Conservation (phyloP, 2,888 invertebrate genomes). For the Zonitis immaculata region DNA sequence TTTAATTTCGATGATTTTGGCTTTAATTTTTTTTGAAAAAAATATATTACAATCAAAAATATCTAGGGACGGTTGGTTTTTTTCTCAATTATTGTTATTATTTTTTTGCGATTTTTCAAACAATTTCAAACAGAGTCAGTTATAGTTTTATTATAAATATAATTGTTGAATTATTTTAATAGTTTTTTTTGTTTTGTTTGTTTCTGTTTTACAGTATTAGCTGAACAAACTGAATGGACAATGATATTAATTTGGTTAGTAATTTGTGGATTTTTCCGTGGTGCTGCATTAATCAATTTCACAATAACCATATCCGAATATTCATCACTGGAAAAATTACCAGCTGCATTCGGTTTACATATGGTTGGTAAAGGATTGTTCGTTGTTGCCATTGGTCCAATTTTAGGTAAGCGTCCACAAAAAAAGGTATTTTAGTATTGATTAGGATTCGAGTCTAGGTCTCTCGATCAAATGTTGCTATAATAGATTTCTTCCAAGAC, state of each 20-base stretch:
- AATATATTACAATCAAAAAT: too few relatives aligned
- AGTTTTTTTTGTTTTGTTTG: neutral
- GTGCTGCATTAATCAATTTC: slow-evolving; percentile 72
- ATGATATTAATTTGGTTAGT: slow-evolving; percentile 66
- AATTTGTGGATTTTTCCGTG: slow-evolving; percentile 73
- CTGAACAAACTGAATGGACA: slow-evolving; percentile 67
- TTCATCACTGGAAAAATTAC: slow-evolving; percentile 64
- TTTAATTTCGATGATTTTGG: too few relatives aligned
- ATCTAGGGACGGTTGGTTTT: too few relatives aligned
- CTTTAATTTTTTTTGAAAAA: slow-evolving; percentile 23
- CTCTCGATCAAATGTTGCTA: too few relatives aligned
- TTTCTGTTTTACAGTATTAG: slow-evolving; percentile 64
- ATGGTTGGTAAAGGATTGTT: slow-evolving; percentile 72
- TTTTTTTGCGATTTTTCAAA: too few relatives aligned
- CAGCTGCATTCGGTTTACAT: slow-evolving; percentile 72
- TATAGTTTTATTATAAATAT: too few relatives aligned
- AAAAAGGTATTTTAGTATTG: too few relatives aligned
- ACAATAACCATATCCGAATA: slow-evolving; percentile 75
- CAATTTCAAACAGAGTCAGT: too few relatives aligned
- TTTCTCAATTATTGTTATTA: too few relatives aligned
- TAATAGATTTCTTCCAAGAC: too few relatives aligned
- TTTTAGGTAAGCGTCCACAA: slow-evolving; percentile 66
- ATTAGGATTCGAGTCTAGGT: too few relatives aligned
- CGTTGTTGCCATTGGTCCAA: slow-evolving; percentile 64
- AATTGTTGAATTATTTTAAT: slow-evolving; percentile 7